Conservation (phyloP, 1,140 invertebrate genomes). For the Chrysoperla carnea region DNA sequence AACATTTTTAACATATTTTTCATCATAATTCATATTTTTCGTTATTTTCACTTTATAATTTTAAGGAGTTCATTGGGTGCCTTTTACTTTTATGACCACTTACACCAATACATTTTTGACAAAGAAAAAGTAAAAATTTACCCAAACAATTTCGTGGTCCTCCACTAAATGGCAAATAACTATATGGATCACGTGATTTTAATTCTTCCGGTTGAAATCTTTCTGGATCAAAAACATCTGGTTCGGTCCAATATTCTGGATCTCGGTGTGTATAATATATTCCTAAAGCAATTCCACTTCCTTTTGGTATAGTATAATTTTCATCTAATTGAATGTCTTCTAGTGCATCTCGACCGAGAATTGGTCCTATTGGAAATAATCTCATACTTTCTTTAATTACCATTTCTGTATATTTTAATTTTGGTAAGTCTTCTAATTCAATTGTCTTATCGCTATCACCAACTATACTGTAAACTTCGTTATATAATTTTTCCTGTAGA, state of each 20-base stretch:
- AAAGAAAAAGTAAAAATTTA: slow-evolving; percentile 3
- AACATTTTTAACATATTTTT: no score
- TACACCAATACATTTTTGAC: no score
- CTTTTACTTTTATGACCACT: no score
- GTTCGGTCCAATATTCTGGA: slow-evolving; percentile 28
- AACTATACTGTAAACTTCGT: slow-evolving; percentile 34
- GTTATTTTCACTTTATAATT: no score
- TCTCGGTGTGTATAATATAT: slow-evolving; percentile 21
- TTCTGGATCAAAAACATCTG: slow-evolving; percentile 35
- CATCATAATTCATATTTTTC: no score
- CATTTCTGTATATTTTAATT: slow-evolving; percentile 41
- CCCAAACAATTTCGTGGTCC: slow-evolving; percentile 29
- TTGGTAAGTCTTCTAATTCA: slow-evolving; percentile 30
- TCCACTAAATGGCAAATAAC: slow-evolving; percentile 32
- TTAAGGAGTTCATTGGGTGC: no score
- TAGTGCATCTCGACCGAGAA: slow-evolving; percentile 26
- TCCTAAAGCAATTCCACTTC: not conserved
- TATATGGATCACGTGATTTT: slow-evolving; percentile 15
- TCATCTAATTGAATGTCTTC: slow-evolving; percentile 21
- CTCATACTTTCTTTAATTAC: slow-evolving; percentile 44
- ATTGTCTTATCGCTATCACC: slow-evolving; percentile 17
- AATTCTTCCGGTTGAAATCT: slow-evolving; percentile 28
- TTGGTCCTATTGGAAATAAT: slow-evolving; percentile 40
- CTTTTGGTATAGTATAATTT: not conserved
- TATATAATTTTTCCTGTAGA: slow-evolving; percentile 32